These are phyloP conservation scores for Muntiacus reevesi DNA, from an alignment of 2,113 vertebrate species.

Conservation along the genomic window DNA sequence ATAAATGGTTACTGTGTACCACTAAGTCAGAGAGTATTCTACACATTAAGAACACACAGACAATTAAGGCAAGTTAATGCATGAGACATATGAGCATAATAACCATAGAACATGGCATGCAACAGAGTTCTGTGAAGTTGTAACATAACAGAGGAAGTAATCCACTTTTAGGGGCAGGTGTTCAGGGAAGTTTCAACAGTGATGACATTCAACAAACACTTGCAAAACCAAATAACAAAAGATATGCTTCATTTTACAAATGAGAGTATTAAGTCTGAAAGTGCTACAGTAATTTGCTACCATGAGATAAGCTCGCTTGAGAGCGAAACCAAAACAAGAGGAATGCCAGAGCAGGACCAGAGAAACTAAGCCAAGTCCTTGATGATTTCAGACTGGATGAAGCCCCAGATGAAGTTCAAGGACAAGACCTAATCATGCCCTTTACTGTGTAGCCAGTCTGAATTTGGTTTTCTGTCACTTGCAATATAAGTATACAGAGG, in stretches of 20 bases:
- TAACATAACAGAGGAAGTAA: too few species aligned
- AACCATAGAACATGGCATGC: too few species aligned
- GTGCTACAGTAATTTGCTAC: conserved; percentile 13
- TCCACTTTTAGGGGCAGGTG: too few species aligned
- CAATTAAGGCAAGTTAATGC: too few species aligned
- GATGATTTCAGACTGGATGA: neutral
- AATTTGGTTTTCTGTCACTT: too few species aligned
- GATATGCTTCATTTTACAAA: neutral
- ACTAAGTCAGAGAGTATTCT: neutral
- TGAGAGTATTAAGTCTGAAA: conserved; percentile 9
- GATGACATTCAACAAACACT: too few species aligned
- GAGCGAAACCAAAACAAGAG: conserved; percentile 13
- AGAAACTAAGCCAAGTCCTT: neutral
- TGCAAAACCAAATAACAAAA: neutral
- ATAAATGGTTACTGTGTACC: neutral
- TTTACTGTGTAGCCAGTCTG: too few species aligned
- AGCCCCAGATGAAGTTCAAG: conserved; percentile 18
- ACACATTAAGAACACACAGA: conserved; percentile 18
- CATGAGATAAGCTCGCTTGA: neutral
- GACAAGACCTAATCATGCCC: too few species aligned
- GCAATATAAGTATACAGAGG: too few species aligned
- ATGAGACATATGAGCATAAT: too few species aligned
- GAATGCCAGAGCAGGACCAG: neutral
- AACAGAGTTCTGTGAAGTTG: too few species aligned
- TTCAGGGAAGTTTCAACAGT: too few species aligned